Percentiles rank a stretch among this genome's conserved stretches.
These are phyloP conservation scores for Ctenoplectra terminalis DNA, from an alignment of 1,140 invertebrate species.

Conservation along the genomic window DNA sequence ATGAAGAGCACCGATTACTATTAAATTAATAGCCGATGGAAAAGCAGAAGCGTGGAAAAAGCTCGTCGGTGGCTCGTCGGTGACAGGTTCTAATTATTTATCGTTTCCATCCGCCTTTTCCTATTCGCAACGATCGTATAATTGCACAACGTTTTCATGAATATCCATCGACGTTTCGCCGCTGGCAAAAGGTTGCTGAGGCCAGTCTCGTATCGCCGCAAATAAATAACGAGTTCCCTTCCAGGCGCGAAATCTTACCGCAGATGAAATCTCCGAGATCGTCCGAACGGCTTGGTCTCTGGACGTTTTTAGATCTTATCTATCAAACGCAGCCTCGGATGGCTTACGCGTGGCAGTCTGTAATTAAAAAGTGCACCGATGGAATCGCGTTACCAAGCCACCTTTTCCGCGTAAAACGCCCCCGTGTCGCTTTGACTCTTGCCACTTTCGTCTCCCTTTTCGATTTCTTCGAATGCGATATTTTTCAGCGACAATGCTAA, in stretches of 20 bases:
- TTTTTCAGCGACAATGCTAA: no score
- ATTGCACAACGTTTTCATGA: constrained; percentile 29
- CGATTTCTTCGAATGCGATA: background rate
- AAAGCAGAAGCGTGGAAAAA: background rate
- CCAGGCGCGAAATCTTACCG: background rate
- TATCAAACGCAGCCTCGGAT: background rate
- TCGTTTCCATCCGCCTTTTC: constrained; percentile 17
- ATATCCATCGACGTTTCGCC: constrained; percentile 29
- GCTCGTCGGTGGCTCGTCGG: background rate
- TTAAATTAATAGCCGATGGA: no score
- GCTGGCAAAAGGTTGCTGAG: background rate
- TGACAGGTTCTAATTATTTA: constrained; percentile 22
- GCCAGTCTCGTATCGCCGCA: background rate
- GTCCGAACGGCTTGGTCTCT: background rate
- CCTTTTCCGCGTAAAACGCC: background rate
- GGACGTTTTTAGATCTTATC: constrained; percentile 15
- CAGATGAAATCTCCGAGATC: constrained; percentile 18
- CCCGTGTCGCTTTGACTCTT: no score
- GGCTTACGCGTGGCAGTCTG: constrained; percentile 17
- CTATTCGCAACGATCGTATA: background rate
- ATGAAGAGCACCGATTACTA: background rate
- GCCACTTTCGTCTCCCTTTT: constrained; percentile 38
- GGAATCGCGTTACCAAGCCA: background rate
- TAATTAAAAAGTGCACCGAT: constrained; percentile 39
- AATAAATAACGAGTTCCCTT: constrained; percentile 17